Conservation (phyloP, 2,797 vertebrate genomes). For the Melanotaenia pygmaea region DNA sequence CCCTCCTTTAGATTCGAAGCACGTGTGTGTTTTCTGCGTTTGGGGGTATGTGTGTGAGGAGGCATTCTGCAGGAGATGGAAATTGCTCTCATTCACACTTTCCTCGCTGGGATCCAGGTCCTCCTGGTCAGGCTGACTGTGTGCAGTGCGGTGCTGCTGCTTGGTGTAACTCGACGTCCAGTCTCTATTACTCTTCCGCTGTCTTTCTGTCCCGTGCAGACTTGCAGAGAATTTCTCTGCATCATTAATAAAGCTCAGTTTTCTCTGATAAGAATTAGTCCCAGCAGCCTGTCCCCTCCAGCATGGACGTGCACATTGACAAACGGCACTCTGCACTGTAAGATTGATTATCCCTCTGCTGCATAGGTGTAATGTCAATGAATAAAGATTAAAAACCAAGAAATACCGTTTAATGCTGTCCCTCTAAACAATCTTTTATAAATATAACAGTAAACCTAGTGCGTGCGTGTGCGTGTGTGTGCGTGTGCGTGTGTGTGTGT, state of each 20-base stretch:
- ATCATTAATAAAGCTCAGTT: conserved; percentile 11
- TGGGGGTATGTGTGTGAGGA: background rate
- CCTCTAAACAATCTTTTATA: background rate
- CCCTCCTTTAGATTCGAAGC: conserved; percentile 10
- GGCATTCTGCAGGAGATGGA: conserved; percentile 22
- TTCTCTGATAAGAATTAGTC: conserved; percentile 10
- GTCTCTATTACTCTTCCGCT: conserved; percentile 21
- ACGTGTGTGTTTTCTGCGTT: conserved; percentile 10
- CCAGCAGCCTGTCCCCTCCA: conserved; percentile 27
- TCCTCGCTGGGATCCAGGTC: conserved; percentile 30
- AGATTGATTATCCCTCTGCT: conserved; percentile 65
- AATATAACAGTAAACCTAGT: background rate
- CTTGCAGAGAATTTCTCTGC: conserved; percentile 42
- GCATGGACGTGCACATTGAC: conserved; percentile 45
- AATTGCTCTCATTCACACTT: conserved; percentile 67
- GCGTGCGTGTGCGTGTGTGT: background rate
- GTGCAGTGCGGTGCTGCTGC: conserved; percentile 67
- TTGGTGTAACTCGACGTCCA: conserved; percentile 42
- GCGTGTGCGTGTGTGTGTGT: too few species aligned
- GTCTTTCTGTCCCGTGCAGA: conserved; percentile 58
- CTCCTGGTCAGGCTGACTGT: conserved; percentile 35
- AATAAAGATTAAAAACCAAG: conserved; percentile 30
- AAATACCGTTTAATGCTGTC: conserved; percentile 14
- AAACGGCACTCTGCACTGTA: conserved; percentile 40
- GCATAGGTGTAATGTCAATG: conserved; percentile 56